These are phyloP conservation scores for Dynastes grantii DNA, from an alignment of 2,888 invertebrate species.

Conservation along the genomic window DNA sequence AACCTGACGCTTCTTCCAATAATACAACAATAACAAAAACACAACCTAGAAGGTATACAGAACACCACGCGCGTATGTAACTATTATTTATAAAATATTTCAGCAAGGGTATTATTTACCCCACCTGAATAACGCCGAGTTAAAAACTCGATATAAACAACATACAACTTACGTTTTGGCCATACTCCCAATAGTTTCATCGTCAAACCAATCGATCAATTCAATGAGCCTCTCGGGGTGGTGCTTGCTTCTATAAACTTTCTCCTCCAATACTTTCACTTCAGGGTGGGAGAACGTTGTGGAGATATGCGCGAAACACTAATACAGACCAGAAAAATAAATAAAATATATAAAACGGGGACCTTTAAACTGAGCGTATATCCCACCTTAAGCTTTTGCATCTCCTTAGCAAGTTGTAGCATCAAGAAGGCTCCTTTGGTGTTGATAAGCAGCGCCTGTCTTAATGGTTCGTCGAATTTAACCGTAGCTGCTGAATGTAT, in stretches of 20 bases:
- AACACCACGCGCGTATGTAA: no score
- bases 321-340: no score
- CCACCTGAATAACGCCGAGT: no score
- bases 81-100: no score
- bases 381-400: conserved; percentile 66
- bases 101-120: no score
- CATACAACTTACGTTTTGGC: neutral
- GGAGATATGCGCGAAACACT: conserved; percentile 85
- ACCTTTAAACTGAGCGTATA: no score
- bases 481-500: conserved; percentile 80
- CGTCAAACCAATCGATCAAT: conserved; percentile 5
- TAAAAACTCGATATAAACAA: no score
- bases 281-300: conserved; percentile 95
- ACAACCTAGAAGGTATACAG: no score
- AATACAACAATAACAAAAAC: no score
- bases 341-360: neutral
- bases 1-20: no score
- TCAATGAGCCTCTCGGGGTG: conserved; percentile 57
- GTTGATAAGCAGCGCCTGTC: conserved; percentile 77
- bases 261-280: conserved; percentile 83
- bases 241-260: conserved; percentile 78
- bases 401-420: conserved; percentile 62
- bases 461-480: conserved; percentile 69
- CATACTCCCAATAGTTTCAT: neutral
- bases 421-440: conserved; percentile 69